Conservation (phyloP, 2,888 invertebrate genomes). For the Melieria picta region DNA sequence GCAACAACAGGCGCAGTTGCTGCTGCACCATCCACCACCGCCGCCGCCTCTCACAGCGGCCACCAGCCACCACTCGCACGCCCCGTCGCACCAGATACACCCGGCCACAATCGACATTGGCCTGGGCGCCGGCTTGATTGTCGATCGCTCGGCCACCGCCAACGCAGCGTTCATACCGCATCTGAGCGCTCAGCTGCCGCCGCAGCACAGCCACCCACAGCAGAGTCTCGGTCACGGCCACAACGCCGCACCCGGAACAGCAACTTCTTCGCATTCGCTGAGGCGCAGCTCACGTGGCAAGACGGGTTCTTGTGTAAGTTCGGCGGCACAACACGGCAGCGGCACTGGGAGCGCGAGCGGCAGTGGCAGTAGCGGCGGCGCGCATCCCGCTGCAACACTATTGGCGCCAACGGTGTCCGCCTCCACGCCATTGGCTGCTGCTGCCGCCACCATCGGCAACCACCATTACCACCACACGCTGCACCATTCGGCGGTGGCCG, state of each 20-base stretch:
- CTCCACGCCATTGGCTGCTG: slow-evolving; percentile 38
- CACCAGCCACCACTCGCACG: slow-evolving; percentile 33
- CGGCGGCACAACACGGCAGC: slow-evolving; percentile 59
- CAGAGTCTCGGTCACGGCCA: slow-evolving; percentile 30
- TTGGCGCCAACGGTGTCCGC: slow-evolving; percentile 33
- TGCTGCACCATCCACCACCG: slow-evolving; percentile 33
- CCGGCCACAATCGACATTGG: slow-evolving; percentile 37
- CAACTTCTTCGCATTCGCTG: slow-evolving; percentile 56
- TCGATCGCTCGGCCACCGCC: slow-evolving; percentile 44
- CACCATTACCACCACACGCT: slow-evolving; percentile 34
- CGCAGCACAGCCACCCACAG: slow-evolving; percentile 26
- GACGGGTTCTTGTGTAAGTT: slow-evolving; percentile 67
- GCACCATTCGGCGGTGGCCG: slow-evolving; percentile 43
- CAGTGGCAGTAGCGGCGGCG: slow-evolving; percentile 40
- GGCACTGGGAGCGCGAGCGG: slow-evolving; percentile 52
- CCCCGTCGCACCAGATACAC: slow-evolving; percentile 30
- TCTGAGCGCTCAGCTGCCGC: slow-evolving; percentile 24
- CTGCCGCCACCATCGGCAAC: slow-evolving; percentile 46
- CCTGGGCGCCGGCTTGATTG: slow-evolving; percentile 28
- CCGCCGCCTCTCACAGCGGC: slow-evolving; percentile 40
- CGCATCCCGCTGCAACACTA: slow-evolving; percentile 30
- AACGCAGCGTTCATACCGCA: slow-evolving; percentile 46
- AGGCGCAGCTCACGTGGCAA: slow-evolving; percentile 66
- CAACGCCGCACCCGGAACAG: slow-evolving; percentile 37
- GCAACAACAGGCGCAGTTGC: slow-evolving; percentile 27